Evolutionary conservation across 1,140 invertebrate species (phyloP).

Genomic region (Aphaenogaster ashmeadi): DNA sequence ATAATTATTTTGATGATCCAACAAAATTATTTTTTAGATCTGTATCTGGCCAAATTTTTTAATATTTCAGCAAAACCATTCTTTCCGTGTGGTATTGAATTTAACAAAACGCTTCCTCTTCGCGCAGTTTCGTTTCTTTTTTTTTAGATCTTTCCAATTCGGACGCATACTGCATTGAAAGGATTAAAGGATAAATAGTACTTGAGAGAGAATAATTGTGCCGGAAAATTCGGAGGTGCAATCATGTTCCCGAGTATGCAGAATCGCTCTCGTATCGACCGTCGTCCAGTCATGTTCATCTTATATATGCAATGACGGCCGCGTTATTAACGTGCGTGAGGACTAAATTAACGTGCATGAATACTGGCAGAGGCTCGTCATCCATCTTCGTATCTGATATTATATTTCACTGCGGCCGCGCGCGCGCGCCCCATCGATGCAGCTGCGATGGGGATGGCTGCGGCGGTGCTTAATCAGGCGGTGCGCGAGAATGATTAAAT

Average conservation of each 20-base stretch:
- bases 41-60: no score
- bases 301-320: background rate
- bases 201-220: background rate
- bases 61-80: no score
- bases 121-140: background rate
- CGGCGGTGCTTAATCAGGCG: constrained; percentile 34
- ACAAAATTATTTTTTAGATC: no score
- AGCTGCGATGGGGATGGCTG: background rate
- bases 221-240: background rate
- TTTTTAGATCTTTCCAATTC: background rate
- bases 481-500: constrained; percentile 39
- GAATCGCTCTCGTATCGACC: constrained; percentile 14
- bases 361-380: constrained; percentile 19
- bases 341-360: constrained; percentile 39
- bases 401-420: constrained; percentile 16
- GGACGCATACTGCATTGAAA: background rate
- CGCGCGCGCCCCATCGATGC: background rate
- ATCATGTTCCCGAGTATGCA: background rate
- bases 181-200: background rate
- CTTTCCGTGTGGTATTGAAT: background rate
- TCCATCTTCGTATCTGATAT: constrained; percentile 50
- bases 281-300: constrained; percentile 10
- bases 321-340: constrained; percentile 40
- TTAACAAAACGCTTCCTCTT: background rate
- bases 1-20: no score